Evolutionary conservation across 92 coral and sea anemone genomes (phyloP), one percentile per base, ranked within the genome.

Genomic region (Palythoa caribaeorum): DNA sequence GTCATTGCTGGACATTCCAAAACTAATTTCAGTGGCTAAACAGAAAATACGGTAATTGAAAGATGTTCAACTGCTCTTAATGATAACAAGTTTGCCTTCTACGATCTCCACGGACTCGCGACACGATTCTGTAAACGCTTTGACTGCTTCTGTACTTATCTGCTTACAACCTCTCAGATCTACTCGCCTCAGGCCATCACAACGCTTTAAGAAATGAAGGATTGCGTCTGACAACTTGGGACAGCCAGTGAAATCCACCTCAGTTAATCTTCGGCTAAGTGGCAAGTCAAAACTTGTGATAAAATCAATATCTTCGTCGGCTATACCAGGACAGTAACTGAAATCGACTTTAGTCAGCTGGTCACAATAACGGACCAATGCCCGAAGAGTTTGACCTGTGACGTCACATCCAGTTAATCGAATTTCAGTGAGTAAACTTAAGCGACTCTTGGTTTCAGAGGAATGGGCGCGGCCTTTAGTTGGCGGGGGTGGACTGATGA

Each of bases 381-480:
- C 57, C 54, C 95, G 98, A 38, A 97, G 93, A 13, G 98, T 90
- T 53, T 88, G 79, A 2, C 98, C 98, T 13, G 98, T 95, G 80
- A 97, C 91, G 93, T 97, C 99, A 92, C 96, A 94, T 73, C 99
- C 99, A 79, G 98, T 90, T 19, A 97, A 94, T 51, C 94, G 95
- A 35, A 97, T 83, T n/a, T 98, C 93, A 73, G 90, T 81, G 54
- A 97, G 93, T 37, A 85, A 86, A 72, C 92, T 90, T 53, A 97
- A 71, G 13, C 98, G 92, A 88, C 99, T 95, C 71, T 90, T 92
- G 59, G 90, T 91, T 74, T 97, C 98, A 87, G 95, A 95, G 74
- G 99, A 86, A 65, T 94, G 94, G 55, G 91, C 90, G 19, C 98
- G 95, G 54, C 95, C 90, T 79, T 94, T 96, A n/a, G 94, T 54